phyloP scores from a whole-genome alignment of 2,797 vertebrate genomes.

The Xenopus petersii region DNA sequence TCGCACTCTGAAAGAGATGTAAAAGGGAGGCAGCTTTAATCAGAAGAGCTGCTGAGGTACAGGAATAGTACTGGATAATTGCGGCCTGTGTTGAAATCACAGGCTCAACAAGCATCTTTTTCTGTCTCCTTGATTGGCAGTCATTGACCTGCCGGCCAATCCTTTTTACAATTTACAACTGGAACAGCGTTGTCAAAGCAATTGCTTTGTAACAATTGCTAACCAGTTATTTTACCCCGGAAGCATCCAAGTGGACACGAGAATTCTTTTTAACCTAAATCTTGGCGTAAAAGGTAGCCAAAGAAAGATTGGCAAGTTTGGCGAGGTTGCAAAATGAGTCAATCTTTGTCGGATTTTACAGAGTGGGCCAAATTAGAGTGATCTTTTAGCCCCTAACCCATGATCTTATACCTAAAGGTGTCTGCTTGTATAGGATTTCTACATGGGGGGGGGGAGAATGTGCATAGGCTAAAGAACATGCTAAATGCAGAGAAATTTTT shows the following conservation, averaged over 20 bases:
- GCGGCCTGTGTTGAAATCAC: constrained; percentile 76
- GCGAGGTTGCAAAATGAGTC: too few relatives aligned
- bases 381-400: too few relatives aligned
- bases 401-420: too few relatives aligned
- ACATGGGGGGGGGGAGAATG: too few relatives aligned
- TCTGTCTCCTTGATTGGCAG: constrained; percentile 75
- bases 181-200: constrained; percentile 71
- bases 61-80: constrained; percentile 77
- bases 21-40: constrained; percentile 80
- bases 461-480: too few relatives aligned
- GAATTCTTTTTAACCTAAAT: not conserved
- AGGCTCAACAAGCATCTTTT: constrained; percentile 69
- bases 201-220: constrained; percentile 66
- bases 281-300: too few relatives aligned
- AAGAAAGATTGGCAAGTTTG: too few relatives aligned
- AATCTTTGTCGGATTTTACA: too few relatives aligned
- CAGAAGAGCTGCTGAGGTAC: constrained; percentile 73
- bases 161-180: constrained; percentile 70
- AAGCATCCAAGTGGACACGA: constrained; percentile 61
- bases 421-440: too few relatives aligned
- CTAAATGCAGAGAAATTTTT: too few relatives aligned
- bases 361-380: too few relatives aligned
- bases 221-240: constrained; percentile 65
- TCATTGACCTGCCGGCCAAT: constrained; percentile 70
- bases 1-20: constrained; percentile 82